Percentiles rank a stretch among this genome's conserved stretches.
phyloP scores from a whole-genome alignment of 2,797 vertebrate genomes.

The Pachyuromys duprasi region DNA sequence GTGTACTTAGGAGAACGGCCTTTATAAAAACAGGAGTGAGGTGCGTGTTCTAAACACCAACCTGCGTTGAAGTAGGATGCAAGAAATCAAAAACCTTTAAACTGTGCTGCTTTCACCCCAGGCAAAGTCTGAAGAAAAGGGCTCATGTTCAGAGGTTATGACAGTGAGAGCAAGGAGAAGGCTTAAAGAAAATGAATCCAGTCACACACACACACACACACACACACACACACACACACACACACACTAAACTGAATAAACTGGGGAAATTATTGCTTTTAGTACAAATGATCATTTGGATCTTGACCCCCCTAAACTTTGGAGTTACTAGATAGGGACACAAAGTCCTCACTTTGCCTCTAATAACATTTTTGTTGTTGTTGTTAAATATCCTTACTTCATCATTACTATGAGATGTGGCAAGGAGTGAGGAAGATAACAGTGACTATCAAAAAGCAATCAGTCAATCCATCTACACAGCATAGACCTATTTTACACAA shows the following conservation, averaged over 20 bases:
- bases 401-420: background rate
- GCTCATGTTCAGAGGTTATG: conserved; percentile 6
- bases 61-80: background rate
- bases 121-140: conserved; percentile 26
- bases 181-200: conserved; percentile 37
- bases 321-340: background rate
- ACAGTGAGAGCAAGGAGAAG: conserved; percentile 17
- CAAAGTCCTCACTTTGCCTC: background rate
- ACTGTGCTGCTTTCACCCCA: conserved; percentile 10
- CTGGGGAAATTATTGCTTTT: background rate
- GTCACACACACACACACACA: background rate
- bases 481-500: background rate
- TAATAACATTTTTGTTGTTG: background rate
- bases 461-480: background rate
- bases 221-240: background rate
- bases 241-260: background rate
- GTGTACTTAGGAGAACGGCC: background rate
- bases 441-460: conserved; percentile 28
- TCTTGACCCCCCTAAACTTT: conserved; percentile 1
- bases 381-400: background rate
- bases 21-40: background rate
- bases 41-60: background rate
- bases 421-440: background rate
- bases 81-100: background rate
- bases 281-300: conserved; percentile 16